Conservation (phyloP, 2,797 vertebrate genomes). For the Spizella passerina region DNA sequence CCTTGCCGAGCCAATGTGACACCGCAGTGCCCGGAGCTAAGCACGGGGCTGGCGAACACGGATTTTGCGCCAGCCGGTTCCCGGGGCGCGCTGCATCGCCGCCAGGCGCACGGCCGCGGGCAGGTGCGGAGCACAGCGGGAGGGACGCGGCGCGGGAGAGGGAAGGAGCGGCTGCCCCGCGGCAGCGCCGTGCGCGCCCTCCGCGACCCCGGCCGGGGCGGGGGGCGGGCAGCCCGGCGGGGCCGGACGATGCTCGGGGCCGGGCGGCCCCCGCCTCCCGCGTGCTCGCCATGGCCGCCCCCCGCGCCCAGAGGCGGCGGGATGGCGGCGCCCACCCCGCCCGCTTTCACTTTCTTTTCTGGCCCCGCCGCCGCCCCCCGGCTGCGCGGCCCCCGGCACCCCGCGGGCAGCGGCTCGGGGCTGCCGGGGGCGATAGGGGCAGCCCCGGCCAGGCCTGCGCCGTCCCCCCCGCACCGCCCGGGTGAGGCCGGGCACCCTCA, state of each 20-base stretch:
- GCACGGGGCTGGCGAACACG: rapidly evolving
- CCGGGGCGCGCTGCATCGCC: background rate
- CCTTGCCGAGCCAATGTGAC: rapidly evolving
- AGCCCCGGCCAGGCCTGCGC: background rate
- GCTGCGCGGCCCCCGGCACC: background rate
- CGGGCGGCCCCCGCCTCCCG: background rate
- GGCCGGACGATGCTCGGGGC: background rate
- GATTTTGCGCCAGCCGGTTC: background rate
- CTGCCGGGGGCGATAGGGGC: background rate
- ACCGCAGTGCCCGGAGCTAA: background rate
- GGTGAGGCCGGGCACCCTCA: background rate
- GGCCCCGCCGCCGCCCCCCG: background rate
- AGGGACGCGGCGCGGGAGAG: background rate
- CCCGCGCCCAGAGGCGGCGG: background rate
- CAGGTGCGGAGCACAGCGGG: background rate
- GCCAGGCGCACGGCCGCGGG: background rate
- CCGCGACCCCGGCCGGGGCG: background rate
- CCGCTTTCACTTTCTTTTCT: background rate
- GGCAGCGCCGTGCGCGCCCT: background rate
- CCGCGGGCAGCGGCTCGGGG: background rate
- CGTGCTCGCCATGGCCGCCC: background rate
- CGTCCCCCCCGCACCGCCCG: background rate
- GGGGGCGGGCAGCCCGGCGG: background rate
- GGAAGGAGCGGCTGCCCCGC: rapidly evolving
- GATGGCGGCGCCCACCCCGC: background rate